Conservation (phyloP, 2,113 vertebrate genomes). For the Gyps fulvus region DNA sequence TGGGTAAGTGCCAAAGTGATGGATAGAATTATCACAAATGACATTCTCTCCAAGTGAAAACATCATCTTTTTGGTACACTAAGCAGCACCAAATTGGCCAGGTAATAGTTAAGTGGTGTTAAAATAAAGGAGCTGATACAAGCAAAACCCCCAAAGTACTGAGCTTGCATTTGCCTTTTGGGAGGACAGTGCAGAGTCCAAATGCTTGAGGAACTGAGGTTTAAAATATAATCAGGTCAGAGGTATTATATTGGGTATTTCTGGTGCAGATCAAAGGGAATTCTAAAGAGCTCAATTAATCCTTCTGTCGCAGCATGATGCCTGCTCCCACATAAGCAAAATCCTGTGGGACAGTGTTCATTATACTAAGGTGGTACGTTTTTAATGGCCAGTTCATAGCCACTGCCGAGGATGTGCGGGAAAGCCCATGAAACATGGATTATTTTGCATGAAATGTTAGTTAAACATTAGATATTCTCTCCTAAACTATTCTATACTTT, state of each 20-base stretch:
- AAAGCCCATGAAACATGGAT: background rate
- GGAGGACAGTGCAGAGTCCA: background rate
- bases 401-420: background rate
- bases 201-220: background rate
- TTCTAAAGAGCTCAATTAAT: background rate
- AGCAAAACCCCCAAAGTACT: background rate
- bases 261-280: slow-evolving; percentile 18
- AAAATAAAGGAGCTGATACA: background rate
- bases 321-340: background rate
- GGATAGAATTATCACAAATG: background rate
- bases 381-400: background rate
- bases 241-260: background rate
- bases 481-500: background rate
- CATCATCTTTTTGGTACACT: background rate
- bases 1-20: background rate
- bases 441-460: background rate
- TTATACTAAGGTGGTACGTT: background rate
- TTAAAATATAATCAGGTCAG: slow-evolving; percentile 17
- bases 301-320: background rate
- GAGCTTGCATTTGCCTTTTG: background rate
- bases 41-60: background rate
- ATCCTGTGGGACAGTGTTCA: background rate
- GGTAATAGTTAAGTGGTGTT: background rate
- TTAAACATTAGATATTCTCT: background rate
- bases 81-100: background rate